Evolutionary conservation across 2,888 invertebrate species (phyloP).

Genomic region (Gymnocheta viridis): DNA sequence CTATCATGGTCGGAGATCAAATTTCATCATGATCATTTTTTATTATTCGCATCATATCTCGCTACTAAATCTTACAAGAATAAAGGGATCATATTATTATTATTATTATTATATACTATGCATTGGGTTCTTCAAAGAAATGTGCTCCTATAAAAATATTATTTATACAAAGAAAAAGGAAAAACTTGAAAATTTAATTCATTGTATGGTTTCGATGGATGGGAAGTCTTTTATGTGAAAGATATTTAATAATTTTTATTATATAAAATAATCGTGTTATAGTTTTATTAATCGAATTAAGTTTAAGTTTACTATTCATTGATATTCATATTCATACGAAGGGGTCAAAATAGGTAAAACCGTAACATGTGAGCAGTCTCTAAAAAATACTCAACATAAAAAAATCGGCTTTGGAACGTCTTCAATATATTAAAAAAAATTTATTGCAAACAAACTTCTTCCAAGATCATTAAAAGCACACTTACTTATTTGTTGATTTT

Average conservation of each 20-base stretch:
- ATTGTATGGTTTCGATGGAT: slow-evolving; percentile 25
- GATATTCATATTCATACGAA: too few relatives aligned
- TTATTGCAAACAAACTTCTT: too few relatives aligned
- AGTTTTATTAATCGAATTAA: too few relatives aligned
- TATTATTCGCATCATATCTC: slow-evolving; percentile 67
- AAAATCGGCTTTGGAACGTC: too few relatives aligned
- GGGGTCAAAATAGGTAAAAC: too few relatives aligned
- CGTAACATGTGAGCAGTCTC: too few relatives aligned
- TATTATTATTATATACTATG: neutral
- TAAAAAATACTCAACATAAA: too few relatives aligned
- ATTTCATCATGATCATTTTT: slow-evolving; percentile 63
- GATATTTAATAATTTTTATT: neutral
- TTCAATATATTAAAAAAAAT: too few relatives aligned
- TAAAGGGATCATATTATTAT: slow-evolving; percentile 49
- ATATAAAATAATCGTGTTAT: too few relatives aligned
- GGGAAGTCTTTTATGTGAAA: slow-evolving; percentile 29
- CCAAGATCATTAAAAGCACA: too few relatives aligned
- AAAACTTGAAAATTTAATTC: neutral
- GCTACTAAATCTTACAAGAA: slow-evolving; percentile 52
- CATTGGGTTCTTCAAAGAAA: slow-evolving; percentile 52
- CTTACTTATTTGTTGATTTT: neutral
- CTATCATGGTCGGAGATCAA: slow-evolving; percentile 68
- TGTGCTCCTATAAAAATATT: slow-evolving; percentile 8
- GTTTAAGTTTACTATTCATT: too few relatives aligned
- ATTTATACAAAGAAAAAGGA: slow-evolving; percentile 4